These are phyloP conservation scores for Rhimphoctona megacephalus DNA, from an alignment of 2,888 invertebrate genomes.

Conservation along the genomic window DNA sequence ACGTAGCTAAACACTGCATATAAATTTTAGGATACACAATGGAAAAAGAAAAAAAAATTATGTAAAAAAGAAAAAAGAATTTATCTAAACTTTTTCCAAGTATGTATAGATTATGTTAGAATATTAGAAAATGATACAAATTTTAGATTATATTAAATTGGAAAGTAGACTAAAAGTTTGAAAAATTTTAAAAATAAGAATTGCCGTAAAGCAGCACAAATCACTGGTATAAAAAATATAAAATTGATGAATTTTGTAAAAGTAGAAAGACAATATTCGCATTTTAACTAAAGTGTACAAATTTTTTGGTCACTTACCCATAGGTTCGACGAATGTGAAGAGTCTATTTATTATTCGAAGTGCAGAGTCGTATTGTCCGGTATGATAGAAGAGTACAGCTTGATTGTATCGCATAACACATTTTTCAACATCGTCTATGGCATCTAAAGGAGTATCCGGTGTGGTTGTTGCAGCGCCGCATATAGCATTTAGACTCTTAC, in stretches of 20 bases:
- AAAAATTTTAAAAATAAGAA: not conserved
- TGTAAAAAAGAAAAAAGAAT: no score
- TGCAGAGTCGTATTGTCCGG: slow-evolving; percentile 91
- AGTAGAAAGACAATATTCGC: not conserved
- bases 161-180: not conserved
- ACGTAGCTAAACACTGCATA: no score
- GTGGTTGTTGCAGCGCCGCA: slow-evolving; percentile 83
- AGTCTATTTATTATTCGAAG: slow-evolving; percentile 88
- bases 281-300: not conserved
- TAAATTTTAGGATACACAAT: no score
- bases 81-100: no score
- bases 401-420: slow-evolving; percentile 91
- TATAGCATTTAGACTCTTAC: slow-evolving; percentile 88
- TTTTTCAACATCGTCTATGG: slow-evolving; percentile 89
- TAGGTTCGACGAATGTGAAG: slow-evolving; percentile 89
- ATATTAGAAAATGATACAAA: not conserved
- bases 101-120: not conserved
- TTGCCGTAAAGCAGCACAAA: not conserved
- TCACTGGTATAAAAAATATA: not conserved
- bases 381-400: slow-evolving; percentile 91
- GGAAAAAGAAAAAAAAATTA: no score
- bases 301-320: slow-evolving; percentile 85
- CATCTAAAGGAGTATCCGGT: slow-evolving; percentile 85
- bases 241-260: not conserved
- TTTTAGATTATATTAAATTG: not conserved